Evolutionary conservation across 2,888 invertebrate genomes (phyloP).

Genomic region (Conomelus anceps): DNA sequence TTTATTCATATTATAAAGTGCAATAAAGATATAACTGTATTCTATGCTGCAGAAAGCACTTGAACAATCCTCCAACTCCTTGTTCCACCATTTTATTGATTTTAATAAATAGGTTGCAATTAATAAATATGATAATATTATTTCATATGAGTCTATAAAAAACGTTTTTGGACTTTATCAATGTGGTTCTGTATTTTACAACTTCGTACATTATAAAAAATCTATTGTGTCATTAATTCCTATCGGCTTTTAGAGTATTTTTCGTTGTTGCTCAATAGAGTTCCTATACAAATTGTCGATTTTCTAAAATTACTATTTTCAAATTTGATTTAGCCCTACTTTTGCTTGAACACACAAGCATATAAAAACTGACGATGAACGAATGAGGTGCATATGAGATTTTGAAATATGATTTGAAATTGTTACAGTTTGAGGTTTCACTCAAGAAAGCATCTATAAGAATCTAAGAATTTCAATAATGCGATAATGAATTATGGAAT

Average conservation of each 20-base stretch:
- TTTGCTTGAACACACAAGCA: background rate
- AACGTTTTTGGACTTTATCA: background rate
- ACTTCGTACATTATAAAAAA: background rate
- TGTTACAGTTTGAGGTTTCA: background rate
- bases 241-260: background rate
- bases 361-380: background rate
- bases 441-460: background rate
- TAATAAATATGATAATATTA: background rate
- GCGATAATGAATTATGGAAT: no score
- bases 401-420: background rate
- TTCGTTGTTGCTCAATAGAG: background rate
- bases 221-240: background rate
- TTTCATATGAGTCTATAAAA: background rate
- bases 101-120: background rate
- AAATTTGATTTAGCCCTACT: background rate
- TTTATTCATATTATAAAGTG: slow-evolving; percentile 11
- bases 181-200: background rate
- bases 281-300: background rate
- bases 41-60: slow-evolving; percentile 26
- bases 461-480: background rate
- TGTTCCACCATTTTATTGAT: background rate
- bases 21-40: slow-evolving; percentile 22
- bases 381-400: background rate
- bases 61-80: slow-evolving; percentile 3
- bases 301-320: background rate